Base-by-base conservation (phyloP, 2,113 vertebrate genomes). In the Pelusios castaneus region DNA sequence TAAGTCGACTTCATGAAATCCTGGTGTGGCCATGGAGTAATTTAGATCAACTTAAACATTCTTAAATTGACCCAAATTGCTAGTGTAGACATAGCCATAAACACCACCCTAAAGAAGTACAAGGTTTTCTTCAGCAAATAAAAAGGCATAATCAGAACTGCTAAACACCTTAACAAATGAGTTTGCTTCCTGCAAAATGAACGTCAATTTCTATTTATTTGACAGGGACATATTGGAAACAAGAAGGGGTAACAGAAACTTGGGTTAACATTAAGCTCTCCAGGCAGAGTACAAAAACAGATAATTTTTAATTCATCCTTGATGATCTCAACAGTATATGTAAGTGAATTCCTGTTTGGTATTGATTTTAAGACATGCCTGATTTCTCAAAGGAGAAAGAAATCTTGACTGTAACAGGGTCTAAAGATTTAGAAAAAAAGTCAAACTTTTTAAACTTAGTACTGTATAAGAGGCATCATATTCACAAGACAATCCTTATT, bases 291-390 rank as follows among this genome's bases (percentile, higher is more conserved):
- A 5, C 38, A 92, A 94, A 96, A 87, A 0, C 11, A 93, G 70
- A 85, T 75, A 84, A 81, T 90, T 67, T 92, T 94, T 88, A 91
- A 76, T 90, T 89, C 3, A 83, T 85, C 84, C 93, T 9, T 0
- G 0, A 49, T 60, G 17, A 80, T 79, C 77, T 94, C 47, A 89
- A 83, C 21, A 76, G 14, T 85, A 70, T 14, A 79, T 11, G 90
- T 94, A 79, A 80, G 81, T 85, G n/a, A 94, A 89, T 52, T 79
- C 34, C 41, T 80, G 60, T 79, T 60, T 87, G 24, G 4, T 94
- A 90, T 87, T 89, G 47, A 92, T 93, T 96, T 94, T 81, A 79
- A 85, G 82, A 89, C 25, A 60, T 21, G 2, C 29, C 45, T 91
- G 85, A 87, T 83, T 96, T 90, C 52, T 96, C 52, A 55, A 76